Evolutionary conservation across 2,113 vertebrate genomes (phyloP).

Genomic region (Hoplias malabaricus): DNA sequence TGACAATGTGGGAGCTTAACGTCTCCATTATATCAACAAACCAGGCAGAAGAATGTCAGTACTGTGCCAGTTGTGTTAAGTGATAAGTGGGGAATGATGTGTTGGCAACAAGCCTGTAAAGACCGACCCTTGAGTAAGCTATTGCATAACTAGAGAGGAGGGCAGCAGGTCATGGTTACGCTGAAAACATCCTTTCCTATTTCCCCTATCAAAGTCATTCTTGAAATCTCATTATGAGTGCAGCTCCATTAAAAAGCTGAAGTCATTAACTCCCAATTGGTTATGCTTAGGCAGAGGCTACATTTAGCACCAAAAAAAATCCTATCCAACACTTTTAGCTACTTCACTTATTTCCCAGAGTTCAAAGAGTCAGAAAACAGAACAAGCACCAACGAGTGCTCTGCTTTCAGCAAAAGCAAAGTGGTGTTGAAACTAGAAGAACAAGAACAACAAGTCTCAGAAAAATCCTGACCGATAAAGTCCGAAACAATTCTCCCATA

Average conservation of each 20-base stretch:
- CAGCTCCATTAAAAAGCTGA: neutral
- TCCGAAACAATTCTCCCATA: neutral
- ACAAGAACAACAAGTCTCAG: conserved; percentile 38
- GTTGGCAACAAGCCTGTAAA: neutral
- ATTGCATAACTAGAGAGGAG: conserved; percentile 11
- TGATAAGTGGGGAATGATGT: neutral
- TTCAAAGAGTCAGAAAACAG: conserved; percentile 3
- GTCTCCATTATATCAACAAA: neutral
- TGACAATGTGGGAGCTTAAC: neutral
- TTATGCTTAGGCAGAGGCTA: neutral
- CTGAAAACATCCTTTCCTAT: neutral
- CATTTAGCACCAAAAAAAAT: neutral
- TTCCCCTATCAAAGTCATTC: neutral
- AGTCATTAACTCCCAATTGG: neutral
- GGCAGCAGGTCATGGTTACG: neutral
- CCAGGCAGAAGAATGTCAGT: neutral
- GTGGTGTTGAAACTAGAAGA: conserved; percentile 31
- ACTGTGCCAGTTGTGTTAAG: neutral
- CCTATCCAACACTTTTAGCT: neutral
- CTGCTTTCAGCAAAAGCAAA: conserved; percentile 17
- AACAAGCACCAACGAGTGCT: conserved; percentile 11
- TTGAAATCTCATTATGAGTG: neutral
- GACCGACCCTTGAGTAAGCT: neutral
- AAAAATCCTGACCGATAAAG: conserved; percentile 22
- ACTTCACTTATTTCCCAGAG: neutral